These are phyloP conservation scores for Apus apus DNA, from an alignment of 2,113 vertebrate genomes.

Conservation along the genomic window DNA sequence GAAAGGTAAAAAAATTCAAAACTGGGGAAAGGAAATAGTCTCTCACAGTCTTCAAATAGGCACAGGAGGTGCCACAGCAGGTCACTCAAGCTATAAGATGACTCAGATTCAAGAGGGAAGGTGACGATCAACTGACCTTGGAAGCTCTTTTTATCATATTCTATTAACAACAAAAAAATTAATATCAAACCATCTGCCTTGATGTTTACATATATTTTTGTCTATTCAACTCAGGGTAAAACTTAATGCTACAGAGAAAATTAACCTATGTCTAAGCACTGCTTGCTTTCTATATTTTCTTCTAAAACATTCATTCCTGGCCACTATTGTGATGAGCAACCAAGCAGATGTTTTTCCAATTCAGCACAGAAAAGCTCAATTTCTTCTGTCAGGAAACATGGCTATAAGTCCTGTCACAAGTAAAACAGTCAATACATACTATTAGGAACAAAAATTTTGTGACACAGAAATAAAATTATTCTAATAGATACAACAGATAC, in stretches of 20 bases:
- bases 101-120: not conserved
- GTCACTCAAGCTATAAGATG: not conserved
- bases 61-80: not conserved
- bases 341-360: not conserved
- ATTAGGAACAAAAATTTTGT: not conserved
- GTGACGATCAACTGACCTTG: not conserved
- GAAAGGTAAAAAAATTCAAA: not conserved
- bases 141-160: not conserved
- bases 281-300: not conserved
- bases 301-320: not conserved
- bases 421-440: not conserved
- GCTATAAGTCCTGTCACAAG: not conserved
- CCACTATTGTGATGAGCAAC: not conserved
- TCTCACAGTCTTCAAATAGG: not conserved
- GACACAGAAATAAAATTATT: not conserved
- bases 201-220: not conserved
- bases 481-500: not conserved
- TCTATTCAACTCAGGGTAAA: not conserved
- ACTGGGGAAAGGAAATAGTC: not conserved
- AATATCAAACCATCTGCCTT: not conserved
- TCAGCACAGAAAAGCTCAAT: not conserved
- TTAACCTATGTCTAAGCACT: rapidly evolving
- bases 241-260: not conserved
- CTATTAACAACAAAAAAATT: not conserved
- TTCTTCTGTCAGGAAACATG: not conserved